phyloP scores from a whole-genome alignment of 1,140 invertebrate genomes.

The Drosophila yakuba region DNA sequence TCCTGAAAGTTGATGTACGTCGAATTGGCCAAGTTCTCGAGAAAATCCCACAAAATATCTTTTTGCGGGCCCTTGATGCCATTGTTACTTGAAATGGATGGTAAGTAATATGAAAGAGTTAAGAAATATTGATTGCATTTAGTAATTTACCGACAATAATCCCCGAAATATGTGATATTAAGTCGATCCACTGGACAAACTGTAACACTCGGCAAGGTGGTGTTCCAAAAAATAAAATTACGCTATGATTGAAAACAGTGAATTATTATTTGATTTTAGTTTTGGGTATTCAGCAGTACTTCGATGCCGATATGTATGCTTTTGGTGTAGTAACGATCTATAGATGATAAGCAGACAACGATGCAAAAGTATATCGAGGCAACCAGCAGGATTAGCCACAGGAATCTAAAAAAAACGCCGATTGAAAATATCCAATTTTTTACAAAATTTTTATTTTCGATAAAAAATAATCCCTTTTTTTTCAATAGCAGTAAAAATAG shows the following conservation, averaged over 20 bases:
- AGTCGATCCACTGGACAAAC: conserved; percentile 85
- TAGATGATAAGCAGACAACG: conserved; percentile 61
- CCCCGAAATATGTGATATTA: conserved; percentile 81
- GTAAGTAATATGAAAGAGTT: no score
- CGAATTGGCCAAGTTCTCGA: conserved; percentile 79
- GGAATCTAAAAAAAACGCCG: conserved; percentile 34
- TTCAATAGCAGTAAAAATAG: no score
- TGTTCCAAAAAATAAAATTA: conserved; percentile 89
- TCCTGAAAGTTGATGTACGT: conserved; percentile 77
- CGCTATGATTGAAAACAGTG: conserved; percentile 53
- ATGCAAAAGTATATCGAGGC: conserved; percentile 66
- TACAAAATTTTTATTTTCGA: no score
- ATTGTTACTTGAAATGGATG: conserved; percentile 20
- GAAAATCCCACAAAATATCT: conserved; percentile 57
- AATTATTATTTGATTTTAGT: neutral
- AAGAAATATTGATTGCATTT: neutral
- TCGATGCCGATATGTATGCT: conserved; percentile 89
- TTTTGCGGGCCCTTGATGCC: conserved; percentile 39
- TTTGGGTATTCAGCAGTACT: conserved; percentile 4
- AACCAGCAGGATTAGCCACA: conserved; percentile 66
- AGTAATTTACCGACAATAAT: conserved; percentile 83
- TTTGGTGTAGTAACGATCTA: conserved; percentile 69
- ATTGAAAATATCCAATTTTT: no score
- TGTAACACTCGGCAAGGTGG: conserved; percentile 87
- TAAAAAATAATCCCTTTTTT: no score